These are phyloP conservation scores for Lerista edwardsae DNA, from an alignment of 2,797 vertebrate genomes.

Conservation along the genomic window DNA sequence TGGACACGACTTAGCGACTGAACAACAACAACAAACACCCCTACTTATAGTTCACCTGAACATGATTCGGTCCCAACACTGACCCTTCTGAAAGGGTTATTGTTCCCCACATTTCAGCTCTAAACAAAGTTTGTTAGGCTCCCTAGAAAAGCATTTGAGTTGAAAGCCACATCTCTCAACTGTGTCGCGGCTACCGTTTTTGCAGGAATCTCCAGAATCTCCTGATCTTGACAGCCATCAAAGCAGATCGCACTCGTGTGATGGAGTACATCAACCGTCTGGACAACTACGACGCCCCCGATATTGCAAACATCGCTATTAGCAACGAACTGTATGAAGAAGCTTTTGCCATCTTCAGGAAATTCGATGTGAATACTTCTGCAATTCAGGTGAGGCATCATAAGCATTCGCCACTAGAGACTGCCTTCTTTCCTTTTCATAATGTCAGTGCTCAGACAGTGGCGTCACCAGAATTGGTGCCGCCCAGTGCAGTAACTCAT, in stretches of 20 bases:
- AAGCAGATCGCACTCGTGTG: constrained; percentile 91
- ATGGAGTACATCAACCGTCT: constrained; percentile 96
- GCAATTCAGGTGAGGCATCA: constrained; percentile 85
- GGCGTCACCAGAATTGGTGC: no score
- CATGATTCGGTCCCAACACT: neutral
- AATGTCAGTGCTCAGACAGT: no score
- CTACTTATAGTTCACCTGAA: no score
- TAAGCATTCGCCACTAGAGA: neutral
- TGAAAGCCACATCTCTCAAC: neutral
- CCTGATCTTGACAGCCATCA: constrained; percentile 93
- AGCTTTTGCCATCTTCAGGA: constrained; percentile 93
- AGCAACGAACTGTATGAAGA: constrained; percentile 94
- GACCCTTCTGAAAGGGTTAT: neutral
- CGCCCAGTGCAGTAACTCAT: no score
- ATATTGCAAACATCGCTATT: constrained; percentile 93
- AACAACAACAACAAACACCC: no score
- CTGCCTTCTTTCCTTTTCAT: neutral
- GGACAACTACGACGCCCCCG: constrained; percentile 93
- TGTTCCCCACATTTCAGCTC: neutral
- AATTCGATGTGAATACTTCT: constrained; percentile 93
- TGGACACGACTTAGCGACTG: no score
- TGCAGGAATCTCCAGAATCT: constrained; percentile 96
- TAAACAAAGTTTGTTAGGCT: neutral
- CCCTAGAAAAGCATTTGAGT: no score
- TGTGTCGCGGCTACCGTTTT: constrained; percentile 7